Evolutionary conservation across 2,113 vertebrate species (phyloP).

Genomic region (Muscicapa adusta): DNA sequence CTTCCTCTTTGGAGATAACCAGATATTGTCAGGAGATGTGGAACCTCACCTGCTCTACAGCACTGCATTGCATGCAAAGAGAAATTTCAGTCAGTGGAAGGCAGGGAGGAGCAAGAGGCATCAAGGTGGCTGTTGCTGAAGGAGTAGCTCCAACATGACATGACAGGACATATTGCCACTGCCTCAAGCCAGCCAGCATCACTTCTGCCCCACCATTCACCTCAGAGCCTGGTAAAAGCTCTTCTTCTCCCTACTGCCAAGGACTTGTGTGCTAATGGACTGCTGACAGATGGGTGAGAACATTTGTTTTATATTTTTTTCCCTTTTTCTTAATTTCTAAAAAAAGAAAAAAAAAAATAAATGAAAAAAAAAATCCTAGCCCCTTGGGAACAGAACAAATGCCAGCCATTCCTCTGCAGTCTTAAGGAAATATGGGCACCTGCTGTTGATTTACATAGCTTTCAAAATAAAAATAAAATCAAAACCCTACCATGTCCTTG

Average conservation of each 20-base stretch:
- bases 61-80: background rate
- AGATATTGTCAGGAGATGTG: background rate
- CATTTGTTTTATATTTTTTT: background rate
- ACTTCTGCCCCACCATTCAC: background rate
- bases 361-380: background rate
- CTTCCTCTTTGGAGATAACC: background rate
- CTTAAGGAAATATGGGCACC: background rate
- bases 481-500: background rate
- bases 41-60: background rate
- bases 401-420: background rate
- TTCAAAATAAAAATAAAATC: background rate
- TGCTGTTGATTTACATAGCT: background rate
- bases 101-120: background rate
- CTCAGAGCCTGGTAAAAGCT: background rate
- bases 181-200: background rate
- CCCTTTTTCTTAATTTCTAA: background rate
- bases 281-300: background rate
- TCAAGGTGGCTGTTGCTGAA: background rate
- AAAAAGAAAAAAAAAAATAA: background rate
- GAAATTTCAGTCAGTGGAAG: background rate
- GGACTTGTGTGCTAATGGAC: background rate
- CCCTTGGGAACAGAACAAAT: background rate
- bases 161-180: background rate
- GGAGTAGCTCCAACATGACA: background rate
- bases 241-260: background rate